phyloP scores from a whole-genome alignment of 1,140 invertebrate genomes.

The Asbolus verrucosus region DNA sequence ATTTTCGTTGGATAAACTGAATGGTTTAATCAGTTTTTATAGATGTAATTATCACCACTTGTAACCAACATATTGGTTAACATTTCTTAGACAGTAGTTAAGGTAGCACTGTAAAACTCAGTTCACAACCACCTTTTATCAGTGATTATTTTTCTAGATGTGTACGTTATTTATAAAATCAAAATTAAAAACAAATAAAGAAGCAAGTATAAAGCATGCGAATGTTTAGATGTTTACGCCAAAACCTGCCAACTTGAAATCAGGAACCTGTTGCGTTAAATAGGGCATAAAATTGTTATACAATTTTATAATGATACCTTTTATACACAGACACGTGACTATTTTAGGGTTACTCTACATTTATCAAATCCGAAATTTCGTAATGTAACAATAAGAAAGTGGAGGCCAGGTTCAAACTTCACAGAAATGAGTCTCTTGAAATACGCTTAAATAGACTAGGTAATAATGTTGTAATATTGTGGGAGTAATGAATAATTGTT shows the following conservation, averaged over 20 bases:
- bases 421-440: constrained; percentile 22
- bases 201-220: too few species aligned
- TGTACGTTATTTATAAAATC: too few species aligned
- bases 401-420: constrained; percentile 14
- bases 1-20: too few species aligned
- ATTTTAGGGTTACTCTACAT: constrained; percentile 27
- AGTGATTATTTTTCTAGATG: too few species aligned
- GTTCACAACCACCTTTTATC: too few species aligned
- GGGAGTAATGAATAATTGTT: constrained; percentile 36
- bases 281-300: constrained; percentile 31
- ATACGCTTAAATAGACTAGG: constrained; percentile 20
- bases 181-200: too few species aligned
- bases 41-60: too few species aligned
- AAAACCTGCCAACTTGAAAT: not conserved
- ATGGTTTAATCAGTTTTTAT: too few species aligned
- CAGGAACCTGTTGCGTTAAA: constrained; percentile 26
- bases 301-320: constrained; percentile 30
- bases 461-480: constrained; percentile 17
- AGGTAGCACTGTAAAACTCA: too few species aligned
- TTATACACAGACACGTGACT: constrained; percentile 24
- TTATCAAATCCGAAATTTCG: constrained; percentile 35
- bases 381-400: constrained; percentile 31
- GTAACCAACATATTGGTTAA: too few species aligned
- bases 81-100: too few species aligned
- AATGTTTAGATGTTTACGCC: too few species aligned